Base-by-base conservation (phyloP, 2,888 invertebrate genomes). In the Nasonia oneida region DNA sequence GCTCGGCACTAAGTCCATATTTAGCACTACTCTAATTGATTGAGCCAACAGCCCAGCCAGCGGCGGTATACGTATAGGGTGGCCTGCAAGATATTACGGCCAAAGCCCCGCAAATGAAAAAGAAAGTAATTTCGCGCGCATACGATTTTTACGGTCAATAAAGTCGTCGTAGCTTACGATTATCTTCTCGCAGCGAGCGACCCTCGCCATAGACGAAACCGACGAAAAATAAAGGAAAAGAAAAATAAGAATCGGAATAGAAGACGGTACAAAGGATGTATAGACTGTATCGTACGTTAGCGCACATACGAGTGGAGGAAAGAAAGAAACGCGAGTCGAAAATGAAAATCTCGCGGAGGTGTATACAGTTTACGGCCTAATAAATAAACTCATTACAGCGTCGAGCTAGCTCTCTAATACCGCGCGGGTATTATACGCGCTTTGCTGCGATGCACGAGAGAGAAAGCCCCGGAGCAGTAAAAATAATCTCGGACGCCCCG, bases 381-480 rank as follows among this genome's bases (percentile, higher is more conserved):
- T 82, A 85, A 85, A 78, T 85, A 81, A 85, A 85, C 85, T 82
- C 78, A 82, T 85, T 74, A 79, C 53, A 12, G 57, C 61, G 29
- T 39, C 37, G 29, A 29, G 29, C 29, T 42, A 3, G 37, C 37
- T 71, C 42, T 71, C 76, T 29, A 73, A 73, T 73, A 71, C 29
- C 29, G 47, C 37, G 29, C 73, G 73, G 10, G 47, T 47, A 67
- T 67, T 33, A 37, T n/a, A 29, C 14, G 29, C 8, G 18, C 33
- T 64, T 39, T 23, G 8, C 4, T 74, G 29, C 29, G 29, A 29
- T 74, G 50, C 10, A 74, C 6, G 37, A 3, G 18, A 23, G 15
- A 23, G 39, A 81, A n/a, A 29, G 67, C 73, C n/a, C 61, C 50
- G 37, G 18, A n/a, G 61, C 3, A 76, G 73, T 86, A 83, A 86